Conservation (phyloP, 2,888 invertebrate species). For the Lasius platythorax region DNA sequence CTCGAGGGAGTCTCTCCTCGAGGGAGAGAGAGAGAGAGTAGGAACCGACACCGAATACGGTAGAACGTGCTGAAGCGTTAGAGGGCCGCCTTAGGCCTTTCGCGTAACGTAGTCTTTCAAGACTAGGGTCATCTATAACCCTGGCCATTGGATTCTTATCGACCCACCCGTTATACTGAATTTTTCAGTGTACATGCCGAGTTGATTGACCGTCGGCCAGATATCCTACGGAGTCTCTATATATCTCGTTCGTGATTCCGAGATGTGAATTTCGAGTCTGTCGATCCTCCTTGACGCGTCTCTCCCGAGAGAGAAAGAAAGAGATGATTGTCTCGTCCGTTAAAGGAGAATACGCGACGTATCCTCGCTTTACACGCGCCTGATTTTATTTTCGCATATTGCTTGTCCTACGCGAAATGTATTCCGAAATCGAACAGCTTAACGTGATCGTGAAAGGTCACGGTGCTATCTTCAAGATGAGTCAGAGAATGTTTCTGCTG, state of each 20-base stretch:
- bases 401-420: conserved; percentile 4
- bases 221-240: conserved; percentile 23
- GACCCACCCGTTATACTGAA: conserved; percentile 72
- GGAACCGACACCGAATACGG: conserved; percentile 43
- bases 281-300: conserved; percentile 8
- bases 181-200: conserved; percentile 72
- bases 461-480: conserved; percentile 53
- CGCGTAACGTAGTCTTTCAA: conserved; percentile 68
- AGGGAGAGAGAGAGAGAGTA: background rate
- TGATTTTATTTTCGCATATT: background rate
- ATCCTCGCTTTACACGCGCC: background rate
- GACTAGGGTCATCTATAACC: conserved; percentile 78
- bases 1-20: conserved; percentile 59
- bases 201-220: conserved; percentile 74
- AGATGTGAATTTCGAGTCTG: conserved; percentile 39
- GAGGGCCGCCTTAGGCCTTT: conserved; percentile 50
- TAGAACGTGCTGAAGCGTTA: conserved; percentile 54
- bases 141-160: conserved; percentile 78
- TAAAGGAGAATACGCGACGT: background rate
- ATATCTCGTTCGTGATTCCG: conserved; percentile 47
- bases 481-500: conserved; percentile 52
- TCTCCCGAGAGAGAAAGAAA: background rate
- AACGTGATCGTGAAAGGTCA: conserved; percentile 50
- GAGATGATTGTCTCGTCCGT: background rate
- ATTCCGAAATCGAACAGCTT: conserved; percentile 42